phyloP scores from a whole-genome alignment of 2,888 invertebrate species.

The Cantharis rustica region DNA sequence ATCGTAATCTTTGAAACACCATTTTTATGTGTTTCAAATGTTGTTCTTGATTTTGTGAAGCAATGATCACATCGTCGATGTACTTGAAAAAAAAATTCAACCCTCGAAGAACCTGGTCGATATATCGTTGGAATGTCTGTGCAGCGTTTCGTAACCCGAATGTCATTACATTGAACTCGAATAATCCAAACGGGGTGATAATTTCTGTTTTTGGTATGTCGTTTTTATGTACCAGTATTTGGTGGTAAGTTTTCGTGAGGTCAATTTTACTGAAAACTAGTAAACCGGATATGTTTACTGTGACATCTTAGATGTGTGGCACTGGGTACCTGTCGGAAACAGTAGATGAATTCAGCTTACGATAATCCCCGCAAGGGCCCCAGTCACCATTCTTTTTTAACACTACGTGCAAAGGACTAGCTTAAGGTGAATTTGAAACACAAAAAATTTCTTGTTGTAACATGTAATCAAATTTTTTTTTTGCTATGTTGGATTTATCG shows the following conservation, averaged over 20 bases:
- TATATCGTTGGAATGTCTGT: slow-evolving; percentile 38
- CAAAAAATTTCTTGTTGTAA: slow-evolving; percentile 50
- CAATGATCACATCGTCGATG: no score
- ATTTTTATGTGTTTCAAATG: no score
- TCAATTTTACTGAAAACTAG: not conserved
- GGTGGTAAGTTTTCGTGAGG: not conserved
- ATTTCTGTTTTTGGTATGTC: slow-evolving; percentile 31
- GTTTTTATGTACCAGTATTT: slow-evolving; percentile 12
- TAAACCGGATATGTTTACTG: not conserved
- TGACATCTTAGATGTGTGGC: slow-evolving; percentile 36
- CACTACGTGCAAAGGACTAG: slow-evolving; percentile 47
- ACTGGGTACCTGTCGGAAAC: slow-evolving; percentile 43
- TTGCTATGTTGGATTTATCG: not conserved
- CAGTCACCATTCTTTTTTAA: slow-evolving; percentile 18
- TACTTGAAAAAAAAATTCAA: no score
- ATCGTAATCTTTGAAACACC: no score
- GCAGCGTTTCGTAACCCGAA: slow-evolving; percentile 38
- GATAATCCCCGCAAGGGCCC: slow-evolving; percentile 44
- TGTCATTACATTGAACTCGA: slow-evolving; percentile 34
- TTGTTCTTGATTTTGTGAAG: no score
- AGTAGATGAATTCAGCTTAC: slow-evolving; percentile 38
- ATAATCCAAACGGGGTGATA: slow-evolving; percentile 44
- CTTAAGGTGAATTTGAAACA: slow-evolving; percentile 51
- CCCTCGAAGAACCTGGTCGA: slow-evolving; percentile 32
- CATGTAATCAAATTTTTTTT: slow-evolving; percentile 14